Base-by-base conservation (phyloP, 2,113 vertebrate species). In the Rallus limicola region DNA sequence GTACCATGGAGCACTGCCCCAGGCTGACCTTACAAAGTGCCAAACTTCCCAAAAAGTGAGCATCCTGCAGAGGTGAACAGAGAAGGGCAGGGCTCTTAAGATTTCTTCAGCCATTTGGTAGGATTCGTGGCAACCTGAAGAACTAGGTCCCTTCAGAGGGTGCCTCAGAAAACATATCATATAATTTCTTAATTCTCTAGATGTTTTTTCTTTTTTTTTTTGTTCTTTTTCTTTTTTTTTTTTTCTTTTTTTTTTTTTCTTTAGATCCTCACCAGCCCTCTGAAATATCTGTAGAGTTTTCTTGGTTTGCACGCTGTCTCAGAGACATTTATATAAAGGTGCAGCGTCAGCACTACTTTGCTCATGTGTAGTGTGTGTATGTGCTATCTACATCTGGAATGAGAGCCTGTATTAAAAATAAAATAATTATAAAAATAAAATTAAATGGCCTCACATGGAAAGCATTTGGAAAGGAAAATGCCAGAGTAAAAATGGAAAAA, bases 401-500 rank as follows among this genome's bases (percentile, higher is more conserved):
- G 86, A 96, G 42, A 28, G 55, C 23, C 42, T 2, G 15, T 52
- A 88, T 92, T 96, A 95, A 96, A 96, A 96, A 96, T 90, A 95
- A 92, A 95, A 77, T 92, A 96, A 96, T 94, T 95, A 83, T 75
- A 95, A 97, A 95, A 96, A 96, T 91, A 93, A 96, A 92, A 78
- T 74, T 16, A 95, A 95, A 82, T 88, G 36, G 48, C 34, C 76
- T 95, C 89, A 95, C 76, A 82, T 90, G 92, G 94, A 95, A 95
- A 90, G 59, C 85, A 95, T 97, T 93, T 93, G 77, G 90, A 94
- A 95, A 89, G 77, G 86, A 96, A 95, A 97, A 95, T 95, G 82
- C 86, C 90, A 62, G 62, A 70, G 85, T 96, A 95, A 94, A 95
- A 93, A 96, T 93, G 92, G 95, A 96, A 97, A 97, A 92, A 92